phyloP scores from a whole-genome alignment of 2,113 vertebrate genomes.

The Zeus faber region DNA sequence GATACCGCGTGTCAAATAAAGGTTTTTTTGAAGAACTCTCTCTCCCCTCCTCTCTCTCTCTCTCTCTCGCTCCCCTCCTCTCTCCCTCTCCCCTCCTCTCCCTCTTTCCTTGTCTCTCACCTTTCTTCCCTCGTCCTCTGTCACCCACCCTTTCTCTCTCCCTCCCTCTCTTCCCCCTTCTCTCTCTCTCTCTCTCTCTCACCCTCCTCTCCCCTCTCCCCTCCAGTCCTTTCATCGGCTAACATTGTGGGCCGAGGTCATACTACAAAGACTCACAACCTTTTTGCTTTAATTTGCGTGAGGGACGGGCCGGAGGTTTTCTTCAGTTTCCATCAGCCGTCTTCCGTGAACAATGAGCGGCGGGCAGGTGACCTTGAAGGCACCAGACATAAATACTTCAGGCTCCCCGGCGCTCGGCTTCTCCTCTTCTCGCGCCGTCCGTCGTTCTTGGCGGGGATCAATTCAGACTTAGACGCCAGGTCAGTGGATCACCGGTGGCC shows the following conservation, averaged over 20 bases:
- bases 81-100: no score
- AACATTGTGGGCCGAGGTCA: conserved; percentile 54
- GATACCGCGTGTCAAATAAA: no score
- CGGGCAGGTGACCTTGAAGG: conserved; percentile 57
- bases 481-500: conserved; percentile 18
- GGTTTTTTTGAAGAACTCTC: no score
- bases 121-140: no score
- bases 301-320: conserved; percentile 51
- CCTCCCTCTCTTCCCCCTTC: neutral
- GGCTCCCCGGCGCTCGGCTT: conserved; percentile 35
- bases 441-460: conserved; percentile 25
- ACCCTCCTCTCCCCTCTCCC: neutral
- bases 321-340: conserved; percentile 56
- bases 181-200: neutral
- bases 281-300: conserved; percentile 51
- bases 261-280: conserved; percentile 46
- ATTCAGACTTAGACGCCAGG: conserved; percentile 31
- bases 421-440: conserved; percentile 21
- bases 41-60: no score
- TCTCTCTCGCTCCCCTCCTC: no score
- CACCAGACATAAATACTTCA: conserved; percentile 69
- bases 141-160: conserved; percentile 9
- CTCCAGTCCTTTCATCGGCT: conserved; percentile 30
- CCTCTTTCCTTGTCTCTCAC: no score
- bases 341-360: conserved; percentile 58